Percentiles rank a stretch among this genome's conserved stretches.
These are phyloP conservation scores for Cataglyphis rosenhaueri DNA, from an alignment of 2,888 invertebrate genomes.

Conservation along the genomic window DNA sequence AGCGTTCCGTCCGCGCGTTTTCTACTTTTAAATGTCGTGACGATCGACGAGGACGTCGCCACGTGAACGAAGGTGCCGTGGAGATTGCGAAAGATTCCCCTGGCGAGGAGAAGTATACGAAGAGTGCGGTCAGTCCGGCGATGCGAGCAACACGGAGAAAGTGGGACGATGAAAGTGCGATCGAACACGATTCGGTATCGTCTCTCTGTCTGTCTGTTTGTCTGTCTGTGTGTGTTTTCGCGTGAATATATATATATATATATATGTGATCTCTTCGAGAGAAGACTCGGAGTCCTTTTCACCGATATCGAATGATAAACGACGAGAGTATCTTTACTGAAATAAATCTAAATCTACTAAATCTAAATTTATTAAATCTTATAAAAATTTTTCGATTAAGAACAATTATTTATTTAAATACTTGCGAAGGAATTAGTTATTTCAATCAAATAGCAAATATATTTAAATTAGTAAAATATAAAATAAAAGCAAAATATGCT, in stretches of 20 bases:
- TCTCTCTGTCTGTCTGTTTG: slow-evolving; percentile 61
- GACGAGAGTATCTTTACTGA: no score
- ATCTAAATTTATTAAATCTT: no score
- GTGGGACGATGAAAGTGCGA: slow-evolving; percentile 85
- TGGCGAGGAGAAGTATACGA: slow-evolving; percentile 2
- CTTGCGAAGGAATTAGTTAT: no score
- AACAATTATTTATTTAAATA: no score
- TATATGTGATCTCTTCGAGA: slow-evolving; percentile 18
- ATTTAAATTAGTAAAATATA: no score
- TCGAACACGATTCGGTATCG: slow-evolving; percentile 74
- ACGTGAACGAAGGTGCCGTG: neutral
- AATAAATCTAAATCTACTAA: no score
- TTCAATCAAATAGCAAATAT: no score
- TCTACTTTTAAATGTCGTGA: neutral
- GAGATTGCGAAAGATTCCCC: slow-evolving; percentile 11
- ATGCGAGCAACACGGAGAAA: slow-evolving; percentile 79
- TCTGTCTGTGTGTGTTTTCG: slow-evolving; percentile 45
- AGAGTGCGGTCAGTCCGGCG: slow-evolving; percentile 56
- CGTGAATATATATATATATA: neutral
- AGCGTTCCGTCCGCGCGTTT: slow-evolving; percentile 19
- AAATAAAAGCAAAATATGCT: no score
- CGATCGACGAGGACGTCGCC: neutral
- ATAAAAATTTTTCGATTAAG: no score
- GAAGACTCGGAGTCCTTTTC: slow-evolving; percentile 57
- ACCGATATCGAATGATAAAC: slow-evolving; percentile 29